These are phyloP conservation scores for Pseudocheirus occidentalis DNA, from an alignment of 2,797 vertebrate species.

Conservation along the genomic window DNA sequence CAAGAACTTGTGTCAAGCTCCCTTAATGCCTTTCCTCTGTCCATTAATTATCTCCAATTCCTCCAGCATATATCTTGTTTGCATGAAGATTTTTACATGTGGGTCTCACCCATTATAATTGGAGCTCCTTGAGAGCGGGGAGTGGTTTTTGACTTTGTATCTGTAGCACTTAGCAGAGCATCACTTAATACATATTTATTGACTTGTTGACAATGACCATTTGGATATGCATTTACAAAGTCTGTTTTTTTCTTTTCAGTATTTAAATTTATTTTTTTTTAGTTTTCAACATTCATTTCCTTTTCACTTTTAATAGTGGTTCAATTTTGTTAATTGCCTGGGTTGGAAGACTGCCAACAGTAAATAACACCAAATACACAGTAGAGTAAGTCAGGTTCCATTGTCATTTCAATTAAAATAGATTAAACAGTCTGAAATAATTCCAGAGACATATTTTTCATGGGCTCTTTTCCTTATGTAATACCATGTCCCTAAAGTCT, in stretches of 20 bases:
- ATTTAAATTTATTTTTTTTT: too few relatives aligned
- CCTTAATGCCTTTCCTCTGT: not conserved
- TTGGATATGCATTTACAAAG: not conserved
- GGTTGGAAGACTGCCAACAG: not conserved
- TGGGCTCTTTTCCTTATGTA: not conserved
- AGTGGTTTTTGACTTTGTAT: too few relatives aligned
- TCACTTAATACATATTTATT: too few relatives aligned
- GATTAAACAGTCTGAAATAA: conserved; percentile 7
- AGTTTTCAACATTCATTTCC: too few relatives aligned
- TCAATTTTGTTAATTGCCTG: conserved; percentile 1
- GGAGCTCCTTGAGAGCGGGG: not conserved
- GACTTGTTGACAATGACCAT: too few relatives aligned
- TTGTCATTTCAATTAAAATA: not conserved
- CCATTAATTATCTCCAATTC: not conserved
- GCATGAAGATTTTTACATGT: too few relatives aligned
- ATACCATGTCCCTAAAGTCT: not conserved
- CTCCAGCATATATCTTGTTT: not conserved
- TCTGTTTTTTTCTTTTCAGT: not conserved
- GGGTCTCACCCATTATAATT: too few relatives aligned
- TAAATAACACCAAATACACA: not conserved
- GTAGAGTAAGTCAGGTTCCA: not conserved
- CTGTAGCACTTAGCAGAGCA: too few relatives aligned
- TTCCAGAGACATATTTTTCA: not conserved
- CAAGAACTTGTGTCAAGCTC: not conserved
- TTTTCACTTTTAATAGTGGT: not conserved